Percentiles rank a stretch among this genome's conserved stretches.
These are phyloP conservation scores for Erebia aethiops DNA, from an alignment of 2,888 invertebrate genomes.

Conservation along the genomic window DNA sequence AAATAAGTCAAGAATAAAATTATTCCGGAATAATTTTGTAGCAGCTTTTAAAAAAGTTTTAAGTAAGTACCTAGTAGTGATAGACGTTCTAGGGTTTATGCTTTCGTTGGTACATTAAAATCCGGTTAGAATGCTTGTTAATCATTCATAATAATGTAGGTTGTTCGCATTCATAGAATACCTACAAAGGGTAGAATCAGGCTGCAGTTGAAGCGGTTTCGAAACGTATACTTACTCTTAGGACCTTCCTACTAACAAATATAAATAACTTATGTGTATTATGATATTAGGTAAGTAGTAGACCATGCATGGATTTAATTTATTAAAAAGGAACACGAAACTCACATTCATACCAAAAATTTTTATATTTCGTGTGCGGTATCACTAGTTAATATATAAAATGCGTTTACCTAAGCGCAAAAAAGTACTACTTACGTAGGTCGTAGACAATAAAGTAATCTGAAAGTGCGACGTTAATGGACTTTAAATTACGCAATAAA, in stretches of 20 bases:
- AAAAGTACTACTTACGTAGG: neutral
- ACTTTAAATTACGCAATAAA: conserved; percentile 24
- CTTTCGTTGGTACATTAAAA: conserved; percentile 16
- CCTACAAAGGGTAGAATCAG: conserved; percentile 25
- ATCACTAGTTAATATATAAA: conserved; percentile 5
- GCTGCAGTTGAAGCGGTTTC: conserved; percentile 11
- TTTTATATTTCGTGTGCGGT: conserved; percentile 9
- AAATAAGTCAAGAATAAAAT: too few species aligned
- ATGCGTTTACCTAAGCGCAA: neutral
- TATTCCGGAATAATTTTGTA: too few species aligned
- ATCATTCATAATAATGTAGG: conserved; percentile 26
- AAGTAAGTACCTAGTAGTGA: too few species aligned
- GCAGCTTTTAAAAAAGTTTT: too few species aligned
- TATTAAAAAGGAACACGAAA: neutral
- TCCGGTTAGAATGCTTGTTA: conserved; percentile 18
- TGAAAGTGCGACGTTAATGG: conserved; percentile 11
- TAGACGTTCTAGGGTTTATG: conserved; percentile 10
- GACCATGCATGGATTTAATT: neutral
- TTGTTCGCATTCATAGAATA: conserved; percentile 30
- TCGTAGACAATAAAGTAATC: neutral
- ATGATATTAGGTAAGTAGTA: too few species aligned
- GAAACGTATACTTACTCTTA: conserved; percentile 16
- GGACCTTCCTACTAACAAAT: too few species aligned
- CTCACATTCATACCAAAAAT: neutral
- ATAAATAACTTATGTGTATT: too few species aligned